Evolutionary conservation across 92 coral and sea anemone species (phyloP).

Genomic region (Meandrina meandrites): DNA sequence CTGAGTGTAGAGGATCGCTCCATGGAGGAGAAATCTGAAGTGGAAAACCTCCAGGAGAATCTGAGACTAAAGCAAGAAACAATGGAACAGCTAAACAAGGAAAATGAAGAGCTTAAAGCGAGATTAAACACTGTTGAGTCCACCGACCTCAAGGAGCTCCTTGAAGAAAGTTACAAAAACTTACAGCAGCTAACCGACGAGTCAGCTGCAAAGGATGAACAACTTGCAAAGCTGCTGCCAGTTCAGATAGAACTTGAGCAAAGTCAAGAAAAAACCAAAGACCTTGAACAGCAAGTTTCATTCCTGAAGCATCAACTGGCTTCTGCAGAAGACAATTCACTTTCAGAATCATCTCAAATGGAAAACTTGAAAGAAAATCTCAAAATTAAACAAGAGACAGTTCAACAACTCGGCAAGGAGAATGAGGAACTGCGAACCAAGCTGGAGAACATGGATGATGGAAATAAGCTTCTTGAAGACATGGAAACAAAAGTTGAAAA

Average conservation of each 20-base stretch:
- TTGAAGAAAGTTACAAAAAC: slow-evolving; percentile 79
- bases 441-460: slow-evolving; percentile 28
- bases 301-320: slow-evolving; percentile 64
- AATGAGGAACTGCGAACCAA: slow-evolving; percentile 73
- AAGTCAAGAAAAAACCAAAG: slow-evolving; percentile 44
- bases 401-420: slow-evolving; percentile 79
- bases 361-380: slow-evolving; percentile 83
- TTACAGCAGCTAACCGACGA: slow-evolving; percentile 70
- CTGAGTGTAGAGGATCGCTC: slow-evolving; percentile 61
- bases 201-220: slow-evolving; percentile 53
- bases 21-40: slow-evolving; percentile 72
- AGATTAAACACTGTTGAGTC: slow-evolving; percentile 68
- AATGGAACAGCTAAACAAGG: slow-evolving; percentile 67
- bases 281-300: slow-evolving; percentile 63
- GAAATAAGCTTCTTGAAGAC: slow-evolving; percentile 12
- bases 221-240: slow-evolving; percentile 55
- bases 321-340: slow-evolving; percentile 75
- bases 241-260: slow-evolving; percentile 52
- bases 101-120: slow-evolving; percentile 76
- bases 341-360: slow-evolving; percentile 81
- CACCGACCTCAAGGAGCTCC: slow-evolving; percentile 73
- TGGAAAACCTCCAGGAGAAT: slow-evolving; percentile 71
- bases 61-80: slow-evolving; percentile 76
- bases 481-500: slow-evolving; percentile 42
- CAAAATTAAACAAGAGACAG: slow-evolving; percentile 77